These are phyloP conservation scores for Glyphotaelius pellucidus DNA, from an alignment of 2,888 invertebrate genomes.

Conservation along the genomic window DNA sequence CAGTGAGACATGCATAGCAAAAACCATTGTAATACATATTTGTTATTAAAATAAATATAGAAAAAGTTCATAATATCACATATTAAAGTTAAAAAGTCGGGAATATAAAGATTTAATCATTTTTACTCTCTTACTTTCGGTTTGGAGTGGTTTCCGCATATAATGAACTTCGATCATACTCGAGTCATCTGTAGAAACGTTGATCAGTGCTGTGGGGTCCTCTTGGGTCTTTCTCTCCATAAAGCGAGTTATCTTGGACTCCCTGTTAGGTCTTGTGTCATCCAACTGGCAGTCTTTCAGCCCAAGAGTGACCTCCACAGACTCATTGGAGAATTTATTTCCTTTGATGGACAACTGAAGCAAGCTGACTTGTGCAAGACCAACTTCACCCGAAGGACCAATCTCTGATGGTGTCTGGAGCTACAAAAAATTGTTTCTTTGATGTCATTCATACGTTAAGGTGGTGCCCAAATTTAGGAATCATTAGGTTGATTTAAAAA, in stretches of 20 bases:
- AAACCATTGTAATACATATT: no score
- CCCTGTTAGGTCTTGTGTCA: constrained; percentile 84
- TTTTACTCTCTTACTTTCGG: constrained; percentile 79
- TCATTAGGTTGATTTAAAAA: not conserved
- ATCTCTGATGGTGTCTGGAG: constrained; percentile 48
- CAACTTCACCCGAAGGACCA: constrained; percentile 73
- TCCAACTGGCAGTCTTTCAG: constrained; percentile 91
- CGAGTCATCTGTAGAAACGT: constrained; percentile 30
- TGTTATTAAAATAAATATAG: no score
- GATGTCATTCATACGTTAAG: not conserved
- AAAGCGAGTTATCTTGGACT: constrained; percentile 81
- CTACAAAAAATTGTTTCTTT: constrained; percentile 49
- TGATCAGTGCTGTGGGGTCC: constrained; percentile 62
- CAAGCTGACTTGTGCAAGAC: constrained; percentile 87
- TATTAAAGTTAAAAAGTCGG: not conserved
- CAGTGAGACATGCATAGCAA: no score
- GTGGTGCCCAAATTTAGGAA: not conserved
- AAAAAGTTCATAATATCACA: no score
- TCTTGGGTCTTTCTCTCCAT: constrained; percentile 74
- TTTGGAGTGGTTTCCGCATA: constrained; percentile 83
- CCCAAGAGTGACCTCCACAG: constrained; percentile 86
- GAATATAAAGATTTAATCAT: not conserved
- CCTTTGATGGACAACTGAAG: constrained; percentile 87
- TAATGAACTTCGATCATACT: constrained; percentile 90
- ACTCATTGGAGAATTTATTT: constrained; percentile 85